Evolutionary conservation across 2,113 vertebrate genomes (phyloP).

Genomic region (Chaenogobius annularis): DNA sequence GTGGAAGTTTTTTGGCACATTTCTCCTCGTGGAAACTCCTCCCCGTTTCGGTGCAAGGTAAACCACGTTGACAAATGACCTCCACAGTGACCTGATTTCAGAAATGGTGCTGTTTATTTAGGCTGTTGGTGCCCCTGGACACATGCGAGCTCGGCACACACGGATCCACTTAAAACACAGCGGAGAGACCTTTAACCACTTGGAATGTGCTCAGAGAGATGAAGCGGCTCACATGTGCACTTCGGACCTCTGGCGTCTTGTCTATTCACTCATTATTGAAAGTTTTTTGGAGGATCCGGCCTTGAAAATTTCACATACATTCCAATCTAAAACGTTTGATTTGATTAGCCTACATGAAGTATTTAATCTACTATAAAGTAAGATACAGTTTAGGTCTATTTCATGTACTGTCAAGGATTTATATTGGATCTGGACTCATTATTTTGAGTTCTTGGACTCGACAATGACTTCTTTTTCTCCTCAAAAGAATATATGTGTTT

Average conservation of each 20-base stretch:
- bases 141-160: constrained; percentile 18
- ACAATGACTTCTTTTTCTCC: too few species aligned
- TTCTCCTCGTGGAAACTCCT: not conserved
- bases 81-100: not conserved
- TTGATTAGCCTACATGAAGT: too few species aligned
- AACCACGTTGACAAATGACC: not conserved
- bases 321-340: too few species aligned
- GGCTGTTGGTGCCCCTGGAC: constrained; percentile 13
- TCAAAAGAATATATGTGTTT: too few species aligned
- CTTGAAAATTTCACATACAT: too few species aligned
- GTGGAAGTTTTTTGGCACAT: not conserved
- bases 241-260: not conserved
- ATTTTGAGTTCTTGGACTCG: too few species aligned
- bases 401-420: too few species aligned
- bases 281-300: not conserved
- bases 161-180: constrained; percentile 52
- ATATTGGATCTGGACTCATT: too few species aligned
- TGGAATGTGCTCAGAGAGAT: not conserved
- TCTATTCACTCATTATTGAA: not conserved
- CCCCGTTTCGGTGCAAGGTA: not conserved
- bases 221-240: not conserved
- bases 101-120: constrained; percentile 35
- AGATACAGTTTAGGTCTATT: too few species aligned
- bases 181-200: constrained; percentile 12
- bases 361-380: too few species aligned